These are phyloP conservation scores for Scaptomyza tumidula DNA, from an alignment of 2,888 invertebrate genomes.

Conservation along the genomic window DNA sequence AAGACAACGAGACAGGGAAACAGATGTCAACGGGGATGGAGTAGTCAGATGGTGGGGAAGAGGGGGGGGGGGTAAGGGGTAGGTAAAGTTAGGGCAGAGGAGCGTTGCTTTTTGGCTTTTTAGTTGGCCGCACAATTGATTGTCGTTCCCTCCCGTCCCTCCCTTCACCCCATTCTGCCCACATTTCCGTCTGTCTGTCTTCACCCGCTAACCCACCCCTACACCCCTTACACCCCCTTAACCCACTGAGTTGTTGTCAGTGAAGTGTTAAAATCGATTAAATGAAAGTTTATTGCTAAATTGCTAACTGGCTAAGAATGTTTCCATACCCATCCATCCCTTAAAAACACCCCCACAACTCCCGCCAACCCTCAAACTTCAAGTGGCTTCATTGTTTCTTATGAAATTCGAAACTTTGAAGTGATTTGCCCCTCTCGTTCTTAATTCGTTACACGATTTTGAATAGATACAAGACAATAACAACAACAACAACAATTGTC, in stretches of 20 bases:
- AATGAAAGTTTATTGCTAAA: constrained; percentile 78
- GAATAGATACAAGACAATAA: constrained; percentile 3
- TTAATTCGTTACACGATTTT: constrained; percentile 33
- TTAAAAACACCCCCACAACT: too few species aligned
- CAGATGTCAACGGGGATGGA: not conserved
- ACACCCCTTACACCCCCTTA: not conserved
- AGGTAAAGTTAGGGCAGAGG: constrained; percentile 20
- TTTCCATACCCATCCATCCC: not conserved
- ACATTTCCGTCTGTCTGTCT: constrained; percentile 6
- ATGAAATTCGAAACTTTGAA: constrained; percentile 53
- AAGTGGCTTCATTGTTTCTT: constrained; percentile 40
- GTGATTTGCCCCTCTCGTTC: constrained; percentile 32
- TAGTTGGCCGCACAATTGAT: constrained; percentile 70
- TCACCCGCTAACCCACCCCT: not conserved
- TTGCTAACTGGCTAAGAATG: constrained; percentile 70
- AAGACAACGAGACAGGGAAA: not conserved
- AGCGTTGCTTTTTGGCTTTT: constrained; percentile 54
- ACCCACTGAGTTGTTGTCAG: constrained; percentile 42
- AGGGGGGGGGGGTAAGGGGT: too few species aligned
- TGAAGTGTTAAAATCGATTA: constrained; percentile 80
- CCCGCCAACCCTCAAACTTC: not conserved
- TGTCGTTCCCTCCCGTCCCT: constrained; percentile 27
- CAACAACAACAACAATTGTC: not conserved
- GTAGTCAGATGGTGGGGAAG: not conserved
- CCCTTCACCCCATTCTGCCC: not conserved